A percentile compares a stretch with the other conserved stretches of the same genome.
Conservation (phyloP, 2,888 invertebrate genomes). For the Caenorhabditis sp. region DNA sequence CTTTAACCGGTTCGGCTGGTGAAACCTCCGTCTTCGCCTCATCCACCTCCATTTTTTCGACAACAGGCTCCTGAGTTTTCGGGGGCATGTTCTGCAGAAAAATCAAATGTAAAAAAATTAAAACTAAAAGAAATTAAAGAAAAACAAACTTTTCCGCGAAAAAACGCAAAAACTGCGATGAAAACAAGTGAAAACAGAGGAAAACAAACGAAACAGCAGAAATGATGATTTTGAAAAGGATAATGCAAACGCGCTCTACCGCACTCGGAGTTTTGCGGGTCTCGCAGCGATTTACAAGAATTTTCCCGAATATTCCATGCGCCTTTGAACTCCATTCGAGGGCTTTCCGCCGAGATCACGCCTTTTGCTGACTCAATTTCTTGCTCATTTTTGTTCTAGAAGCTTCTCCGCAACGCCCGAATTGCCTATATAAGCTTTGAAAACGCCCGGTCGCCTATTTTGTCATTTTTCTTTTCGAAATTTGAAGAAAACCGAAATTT, state of each 20-base stretch:
- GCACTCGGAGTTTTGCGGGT: constrained; percentile 4
- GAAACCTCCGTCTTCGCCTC: constrained; percentile 52
- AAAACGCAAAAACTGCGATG: too few species aligned
- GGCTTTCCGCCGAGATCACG: constrained; percentile 8
- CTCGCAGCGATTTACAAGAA: constrained; percentile 48
- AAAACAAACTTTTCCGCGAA: neutral
- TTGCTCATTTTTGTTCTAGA: constrained; percentile 28
- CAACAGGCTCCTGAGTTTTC: constrained; percentile 35
- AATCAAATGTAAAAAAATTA: neutral
- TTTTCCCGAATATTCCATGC: constrained; percentile 52
- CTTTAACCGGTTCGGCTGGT: constrained; percentile 46
- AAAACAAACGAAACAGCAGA: constrained; percentile 7
- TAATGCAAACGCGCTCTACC: constrained; percentile 37
- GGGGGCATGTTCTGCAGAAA: constrained; percentile 23
- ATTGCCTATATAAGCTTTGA: too few species aligned
- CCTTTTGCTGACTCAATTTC: constrained; percentile 31
- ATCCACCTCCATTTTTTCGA: constrained; percentile 74
- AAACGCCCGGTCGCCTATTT: too few species aligned
- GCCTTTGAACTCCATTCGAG: constrained; percentile 43
- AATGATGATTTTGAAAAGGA: constrained; percentile 53
- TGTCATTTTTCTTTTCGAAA: too few species aligned
- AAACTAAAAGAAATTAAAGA: neutral
- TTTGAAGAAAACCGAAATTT: neutral
- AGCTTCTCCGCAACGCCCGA: too few species aligned
- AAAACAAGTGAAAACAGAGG: neutral